A percentile compares a stretch with the other conserved stretches of the same genome.
phyloP scores from a whole-genome alignment of 2,113 vertebrate genomes.

The cat (Felis catus) region F.catus_Fca126_mat1.0 CM031414.1:49166001-49166500 shows the following conservation, averaged over 20 bases:
- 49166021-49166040: slow-evolving; percentile 40
- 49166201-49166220: rapidly evolving
- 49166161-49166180: background rate
- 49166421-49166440: background rate
- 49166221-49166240: rapidly evolving
- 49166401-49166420: background rate
- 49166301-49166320: background rate
- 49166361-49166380: background rate
- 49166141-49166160: background rate
- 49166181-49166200: rapidly evolving
- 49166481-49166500: background rate
- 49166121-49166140: background rate
- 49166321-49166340: background rate
- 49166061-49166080: background rate
- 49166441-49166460: too few species aligned
- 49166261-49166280: background rate
- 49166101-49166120: background rate
- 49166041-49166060: background rate
- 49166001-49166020: slow-evolving; percentile 38
- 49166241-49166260: background rate
- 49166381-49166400: background rate
- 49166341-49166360: background rate
- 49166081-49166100: background rate
- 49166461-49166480: background rate
- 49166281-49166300: rapidly evolving